A percentile compares a stretch with the other conserved stretches of the same genome.
These are phyloP conservation scores for Steinernema feltiae DNA, from an alignment of 1,140 invertebrate genomes.

Conservation along the genomic window DNA sequence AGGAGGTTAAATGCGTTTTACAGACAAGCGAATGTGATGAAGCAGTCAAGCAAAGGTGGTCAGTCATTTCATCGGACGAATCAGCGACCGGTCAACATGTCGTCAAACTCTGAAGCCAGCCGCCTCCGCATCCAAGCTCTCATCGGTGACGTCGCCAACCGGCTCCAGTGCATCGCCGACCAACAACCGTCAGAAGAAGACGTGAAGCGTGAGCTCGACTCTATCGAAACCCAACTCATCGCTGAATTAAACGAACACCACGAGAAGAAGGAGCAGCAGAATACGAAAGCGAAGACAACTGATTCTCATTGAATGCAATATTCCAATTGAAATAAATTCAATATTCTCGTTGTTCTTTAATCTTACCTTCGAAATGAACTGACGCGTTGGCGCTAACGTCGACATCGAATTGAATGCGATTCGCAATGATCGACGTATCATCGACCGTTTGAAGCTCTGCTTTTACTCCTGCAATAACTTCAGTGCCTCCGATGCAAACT, in stretches of 20 bases:
- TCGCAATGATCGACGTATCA: constrained; percentile 12
- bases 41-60: too few species aligned
- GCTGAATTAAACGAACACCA: constrained; percentile 24
- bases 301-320: background rate
- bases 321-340: background rate
- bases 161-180: background rate
- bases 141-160: background rate
- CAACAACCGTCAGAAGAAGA: background rate
- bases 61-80: too few species aligned
- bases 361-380: constrained; percentile 33
- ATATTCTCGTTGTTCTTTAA: background rate
- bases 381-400: constrained; percentile 30
- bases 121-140: background rate
- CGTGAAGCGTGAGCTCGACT: background rate
- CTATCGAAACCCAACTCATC: constrained; percentile 8
- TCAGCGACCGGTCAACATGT: background rate
- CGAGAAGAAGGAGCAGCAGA: background rate
- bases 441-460: constrained; percentile 19
- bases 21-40: too few species aligned
- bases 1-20: too few species aligned
- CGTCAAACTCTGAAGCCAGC: background rate
- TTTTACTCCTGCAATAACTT: constrained; percentile 22
- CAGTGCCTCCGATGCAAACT: constrained; percentile 26
- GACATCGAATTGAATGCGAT: constrained; percentile 18
- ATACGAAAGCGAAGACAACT: background rate